Percentiles rank a stretch among this genome's conserved stretches.
phyloP scores from a whole-genome alignment of 2,888 invertebrate genomes.

The Orgyia antiqua region DNA sequence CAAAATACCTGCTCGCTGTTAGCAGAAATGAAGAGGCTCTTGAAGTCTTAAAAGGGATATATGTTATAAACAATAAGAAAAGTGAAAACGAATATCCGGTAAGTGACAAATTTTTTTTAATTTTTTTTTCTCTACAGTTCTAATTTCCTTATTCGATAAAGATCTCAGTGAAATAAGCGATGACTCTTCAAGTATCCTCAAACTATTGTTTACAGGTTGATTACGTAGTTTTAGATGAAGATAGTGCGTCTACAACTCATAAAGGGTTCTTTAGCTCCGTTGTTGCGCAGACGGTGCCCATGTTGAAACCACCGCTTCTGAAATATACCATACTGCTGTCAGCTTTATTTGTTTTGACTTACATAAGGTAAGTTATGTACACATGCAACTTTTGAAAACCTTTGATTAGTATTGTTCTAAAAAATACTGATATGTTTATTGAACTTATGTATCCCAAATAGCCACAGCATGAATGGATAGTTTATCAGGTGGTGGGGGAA shows the following conservation, averaged over 20 bases:
- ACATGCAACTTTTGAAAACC: too few species aligned
- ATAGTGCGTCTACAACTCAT: constrained; percentile 5
- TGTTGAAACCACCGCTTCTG: constrained; percentile 60
- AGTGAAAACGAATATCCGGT: constrained; percentile 43
- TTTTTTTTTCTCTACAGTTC: background rate
- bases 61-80: constrained; percentile 46
- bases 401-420: too few species aligned
- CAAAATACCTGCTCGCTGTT: constrained; percentile 82
- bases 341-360: constrained; percentile 20
- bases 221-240: constrained; percentile 27
- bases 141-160: too few species aligned
- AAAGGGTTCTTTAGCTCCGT: constrained; percentile 36
- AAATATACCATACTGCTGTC: constrained; percentile 24
- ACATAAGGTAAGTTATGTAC: constrained; percentile 48
- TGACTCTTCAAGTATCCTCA: too few species aligned
- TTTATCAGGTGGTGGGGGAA: too few species aligned
- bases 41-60: constrained; percentile 44
- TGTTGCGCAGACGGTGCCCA: constrained; percentile 60
- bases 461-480: too few species aligned
- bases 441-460: too few species aligned
- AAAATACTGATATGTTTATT: too few species aligned
- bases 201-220: constrained; percentile 20
- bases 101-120: constrained; percentile 9
- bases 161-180: too few species aligned
- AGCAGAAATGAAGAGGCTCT: constrained; percentile 77